phyloP scores from a whole-genome alignment of 1,140 invertebrate species.

The Zelostemma sp. region DNA sequence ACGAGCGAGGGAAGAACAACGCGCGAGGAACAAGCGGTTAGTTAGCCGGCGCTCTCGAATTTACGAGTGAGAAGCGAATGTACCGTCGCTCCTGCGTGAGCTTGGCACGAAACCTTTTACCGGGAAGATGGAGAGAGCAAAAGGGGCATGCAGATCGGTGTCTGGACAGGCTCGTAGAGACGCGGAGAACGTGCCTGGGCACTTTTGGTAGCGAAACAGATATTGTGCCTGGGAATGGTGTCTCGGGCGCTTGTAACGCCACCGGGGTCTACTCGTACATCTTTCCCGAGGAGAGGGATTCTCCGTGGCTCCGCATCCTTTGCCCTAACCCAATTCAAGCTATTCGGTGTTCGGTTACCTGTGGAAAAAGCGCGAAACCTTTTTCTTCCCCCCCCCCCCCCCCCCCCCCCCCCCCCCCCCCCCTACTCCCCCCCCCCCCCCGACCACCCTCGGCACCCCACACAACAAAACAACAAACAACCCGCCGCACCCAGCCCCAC shows the following conservation, averaged over 20 bases:
- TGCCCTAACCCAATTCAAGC: not conserved
- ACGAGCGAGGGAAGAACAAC: constrained; percentile 24
- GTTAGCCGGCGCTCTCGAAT: constrained; percentile 37
- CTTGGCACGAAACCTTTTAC: constrained; percentile 20
- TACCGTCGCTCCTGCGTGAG: constrained; percentile 28
- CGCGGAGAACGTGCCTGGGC: constrained; percentile 19
- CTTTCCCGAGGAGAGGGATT: no score
- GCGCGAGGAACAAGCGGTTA: constrained; percentile 37
- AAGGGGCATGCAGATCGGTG: constrained; percentile 27
- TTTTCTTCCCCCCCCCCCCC: no score
- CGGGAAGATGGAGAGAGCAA: constrained; percentile 9
- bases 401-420: no score
- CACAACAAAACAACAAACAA: no score
- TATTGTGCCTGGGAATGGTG: constrained; percentile 33
- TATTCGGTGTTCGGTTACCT: not conserved
- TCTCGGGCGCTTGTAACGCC: constrained; percentile 29
- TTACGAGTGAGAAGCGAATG: constrained; percentile 34
- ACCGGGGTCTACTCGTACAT: not conserved
- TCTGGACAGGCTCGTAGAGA: constrained; percentile 10
- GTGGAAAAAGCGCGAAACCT: no score
- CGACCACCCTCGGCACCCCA: no score
- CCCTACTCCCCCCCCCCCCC: no score
- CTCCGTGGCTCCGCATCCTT: not conserved
- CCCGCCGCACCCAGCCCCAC: no score
- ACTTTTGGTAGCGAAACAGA: constrained; percentile 46